These are phyloP conservation scores for Teleogryllus occipitalis DNA, from an alignment of 1,140 invertebrate genomes.

Conservation along the genomic window DNA sequence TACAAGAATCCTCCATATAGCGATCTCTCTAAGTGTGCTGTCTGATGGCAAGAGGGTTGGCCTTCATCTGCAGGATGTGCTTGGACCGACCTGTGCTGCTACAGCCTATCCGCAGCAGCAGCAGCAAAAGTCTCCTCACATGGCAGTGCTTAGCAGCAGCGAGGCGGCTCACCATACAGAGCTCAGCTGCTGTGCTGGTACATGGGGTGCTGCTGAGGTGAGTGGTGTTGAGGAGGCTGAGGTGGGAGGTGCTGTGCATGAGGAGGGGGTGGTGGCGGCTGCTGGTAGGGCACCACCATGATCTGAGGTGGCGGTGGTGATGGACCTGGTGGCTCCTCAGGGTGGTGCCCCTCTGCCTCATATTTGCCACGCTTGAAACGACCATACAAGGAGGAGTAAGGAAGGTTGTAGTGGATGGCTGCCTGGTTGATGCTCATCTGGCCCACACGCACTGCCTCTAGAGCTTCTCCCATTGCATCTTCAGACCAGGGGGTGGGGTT, in stretches of 20 bases:
- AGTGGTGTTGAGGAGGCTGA: constrained; percentile 11
- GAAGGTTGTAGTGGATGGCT: constrained; percentile 83
- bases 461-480: constrained; percentile 78
- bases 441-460: constrained; percentile 77
- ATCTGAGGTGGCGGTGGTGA: constrained; percentile 17
- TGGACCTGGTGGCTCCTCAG: not conserved
- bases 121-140: no score
- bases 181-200: constrained; percentile 19
- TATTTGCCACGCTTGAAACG: constrained; percentile 58
- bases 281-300: constrained; percentile 17
- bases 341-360: constrained; percentile 21
- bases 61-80: no score
- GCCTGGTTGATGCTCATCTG: constrained; percentile 91
- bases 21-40: no score
- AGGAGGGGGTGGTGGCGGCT: constrained; percentile 12
- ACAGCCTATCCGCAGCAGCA: no score
- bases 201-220: constrained; percentile 14
- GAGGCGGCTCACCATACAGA: not conserved
- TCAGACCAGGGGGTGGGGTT: constrained; percentile 85
- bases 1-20: no score
- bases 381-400: constrained; percentile 80
- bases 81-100: no score
- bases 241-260: constrained; percentile 16
- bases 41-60: no score
- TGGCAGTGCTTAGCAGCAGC: not conserved